Conservation (phyloP, 2,113 vertebrate genomes). For the Mugil cephalus region DNA sequence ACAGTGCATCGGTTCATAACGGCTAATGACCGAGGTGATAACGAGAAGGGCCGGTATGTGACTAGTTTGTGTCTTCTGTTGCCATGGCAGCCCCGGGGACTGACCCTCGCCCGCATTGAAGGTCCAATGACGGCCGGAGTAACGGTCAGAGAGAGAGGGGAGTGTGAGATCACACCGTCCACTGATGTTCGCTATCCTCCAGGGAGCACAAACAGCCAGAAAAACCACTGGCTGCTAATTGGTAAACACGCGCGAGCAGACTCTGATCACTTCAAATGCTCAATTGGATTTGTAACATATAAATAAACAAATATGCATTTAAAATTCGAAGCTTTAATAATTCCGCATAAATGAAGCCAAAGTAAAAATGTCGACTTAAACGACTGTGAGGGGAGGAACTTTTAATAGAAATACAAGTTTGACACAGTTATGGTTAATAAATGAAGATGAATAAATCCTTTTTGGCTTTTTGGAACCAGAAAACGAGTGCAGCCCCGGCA, state of each 20-base stretch:
- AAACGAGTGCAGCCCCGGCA: too few relatives aligned
- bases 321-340: too few relatives aligned
- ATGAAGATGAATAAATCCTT: too few relatives aligned
- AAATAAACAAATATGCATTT: too few relatives aligned
- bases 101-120: constrained; percentile 88
- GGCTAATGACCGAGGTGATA: neutral
- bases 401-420: too few relatives aligned
- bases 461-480: too few relatives aligned
- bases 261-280: neutral
- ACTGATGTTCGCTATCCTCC: constrained; percentile 92
- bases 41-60: neutral
- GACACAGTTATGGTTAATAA: too few relatives aligned
- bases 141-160: constrained; percentile 89
- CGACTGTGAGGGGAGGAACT: too few relatives aligned
- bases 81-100: constrained; percentile 88
- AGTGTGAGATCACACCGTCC: constrained; percentile 91
- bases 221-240: constrained; percentile 96
- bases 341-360: too few relatives aligned
- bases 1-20: neutral
- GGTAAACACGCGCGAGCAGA: constrained; percentile 77
- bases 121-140: constrained; percentile 92
- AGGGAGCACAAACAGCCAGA: constrained; percentile 86
- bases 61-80: constrained; percentile 22
- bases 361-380: too few relatives aligned
- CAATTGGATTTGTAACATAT: too few relatives aligned